Percentiles rank a stretch among this genome's conserved stretches.
These are phyloP conservation scores for Vannuccia rotundouncinata DNA, from an alignment of 2,888 invertebrate species.

Conservation along the genomic window DNA sequence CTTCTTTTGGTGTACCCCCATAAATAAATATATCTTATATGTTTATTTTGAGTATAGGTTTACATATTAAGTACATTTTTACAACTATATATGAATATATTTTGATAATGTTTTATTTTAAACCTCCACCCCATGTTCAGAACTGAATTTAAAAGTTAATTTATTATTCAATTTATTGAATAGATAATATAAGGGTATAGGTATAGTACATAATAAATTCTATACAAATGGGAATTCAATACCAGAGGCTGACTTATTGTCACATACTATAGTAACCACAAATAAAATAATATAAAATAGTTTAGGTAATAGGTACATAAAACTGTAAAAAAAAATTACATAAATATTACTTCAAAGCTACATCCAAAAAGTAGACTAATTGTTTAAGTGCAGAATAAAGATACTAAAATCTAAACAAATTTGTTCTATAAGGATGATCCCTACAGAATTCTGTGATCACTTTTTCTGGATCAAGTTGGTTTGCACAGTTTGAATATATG, in stretches of 20 bases:
- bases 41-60: conserved; percentile 10
- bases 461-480: conserved; percentile 19
- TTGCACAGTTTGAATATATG: conserved; percentile 22
- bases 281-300: conserved; percentile 24
- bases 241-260: conserved; percentile 19
- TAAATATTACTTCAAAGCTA: neutral
- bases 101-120: neutral
- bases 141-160: conserved; percentile 21
- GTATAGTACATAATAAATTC: conserved; percentile 6
- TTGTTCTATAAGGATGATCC: conserved; percentile 8
- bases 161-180: conserved; percentile 10
- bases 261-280: conserved; percentile 1
- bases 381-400: conserved; percentile 11
- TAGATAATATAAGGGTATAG: conserved; percentile 15
- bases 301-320: neutral
- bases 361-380: neutral
- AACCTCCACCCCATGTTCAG: neutral
- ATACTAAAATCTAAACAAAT: neutral
- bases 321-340: conserved; percentile 17
- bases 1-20: conserved; percentile 24
- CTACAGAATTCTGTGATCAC: conserved; percentile 16
- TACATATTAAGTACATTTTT: neutral
- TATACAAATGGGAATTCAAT: conserved; percentile 16
- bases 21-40: conserved; percentile 8
- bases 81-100: conserved; percentile 4